phyloP scores from a whole-genome alignment of 1,140 invertebrate genomes.

The Leptestheria dahalacensis region DNA sequence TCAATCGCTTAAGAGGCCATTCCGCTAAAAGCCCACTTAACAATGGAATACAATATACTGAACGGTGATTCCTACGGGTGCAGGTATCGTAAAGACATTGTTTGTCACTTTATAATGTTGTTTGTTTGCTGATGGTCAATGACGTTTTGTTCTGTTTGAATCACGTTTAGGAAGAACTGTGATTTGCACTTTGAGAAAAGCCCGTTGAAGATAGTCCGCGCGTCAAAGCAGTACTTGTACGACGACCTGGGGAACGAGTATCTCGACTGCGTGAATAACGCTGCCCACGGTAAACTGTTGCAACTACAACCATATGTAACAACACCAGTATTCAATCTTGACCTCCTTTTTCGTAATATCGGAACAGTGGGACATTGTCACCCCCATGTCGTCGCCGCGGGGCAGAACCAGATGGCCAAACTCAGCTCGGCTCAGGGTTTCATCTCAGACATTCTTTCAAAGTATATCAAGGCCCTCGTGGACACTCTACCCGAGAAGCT shows the following conservation, averaged over 20 bases:
- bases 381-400: conserved; percentile 36
- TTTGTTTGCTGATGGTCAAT: too few species aligned
- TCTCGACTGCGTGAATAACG: conserved; percentile 46
- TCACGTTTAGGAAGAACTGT: conserved; percentile 20
- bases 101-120: too few species aligned
- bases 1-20: too few species aligned
- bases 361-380: conserved; percentile 42
- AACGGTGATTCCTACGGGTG: too few species aligned
- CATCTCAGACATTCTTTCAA: conserved; percentile 32
- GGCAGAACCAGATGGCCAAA: conserved; percentile 33
- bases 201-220: conserved; percentile 20
- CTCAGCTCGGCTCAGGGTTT: conserved; percentile 16
- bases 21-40: too few species aligned
- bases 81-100: too few species aligned
- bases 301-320: not conserved
- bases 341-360: not conserved
- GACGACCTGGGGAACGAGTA: conserved; percentile 38
- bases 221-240: conserved; percentile 39
- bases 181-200: conserved; percentile 19
- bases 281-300: conserved; percentile 43
- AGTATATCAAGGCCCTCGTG: conserved; percentile 36
- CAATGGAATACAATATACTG: too few species aligned
- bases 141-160: too few species aligned
- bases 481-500: conserved; percentile 36
- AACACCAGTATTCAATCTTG: not conserved